These are phyloP conservation scores for Oasisia sp. DNA, from an alignment of 2,888 invertebrate genomes.

Conservation along the genomic window DNA sequence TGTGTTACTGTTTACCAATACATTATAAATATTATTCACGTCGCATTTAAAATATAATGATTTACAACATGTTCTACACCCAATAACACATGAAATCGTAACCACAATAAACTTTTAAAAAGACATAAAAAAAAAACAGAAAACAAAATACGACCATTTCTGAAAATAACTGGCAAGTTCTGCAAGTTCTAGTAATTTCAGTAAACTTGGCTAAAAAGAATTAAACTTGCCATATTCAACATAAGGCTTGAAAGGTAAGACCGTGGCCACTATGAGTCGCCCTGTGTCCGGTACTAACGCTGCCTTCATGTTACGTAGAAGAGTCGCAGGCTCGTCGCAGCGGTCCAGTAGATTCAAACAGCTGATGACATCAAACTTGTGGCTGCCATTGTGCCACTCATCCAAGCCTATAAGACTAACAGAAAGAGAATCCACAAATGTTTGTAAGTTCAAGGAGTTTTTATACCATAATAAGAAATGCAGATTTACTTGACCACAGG, in stretches of 20 bases:
- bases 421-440: not conserved
- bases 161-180: not conserved
- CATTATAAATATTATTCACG: too few species aligned
- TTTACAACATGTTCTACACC: not conserved
- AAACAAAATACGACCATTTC: not conserved
- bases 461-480: too few species aligned
- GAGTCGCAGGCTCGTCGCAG: constrained; percentile 83
- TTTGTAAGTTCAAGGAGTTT: not conserved
- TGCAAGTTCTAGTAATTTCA: constrained; percentile 17
- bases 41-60: too few species aligned
- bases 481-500: too few species aligned
- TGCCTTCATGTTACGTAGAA: constrained; percentile 79
- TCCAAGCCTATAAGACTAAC: constrained; percentile 64
- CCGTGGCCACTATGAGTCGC: constrained; percentile 80
- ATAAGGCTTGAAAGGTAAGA: constrained; percentile 92
- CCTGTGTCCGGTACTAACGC: constrained; percentile 79
- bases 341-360: constrained; percentile 95
- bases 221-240: constrained; percentile 75
- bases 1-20: too few species aligned
- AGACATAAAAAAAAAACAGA: not conserved
- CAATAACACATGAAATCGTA: not conserved
- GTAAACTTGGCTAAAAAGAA: not conserved
- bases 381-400: constrained; percentile 71
- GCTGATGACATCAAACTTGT: constrained; percentile 79
- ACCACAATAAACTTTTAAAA: not conserved